phyloP scores from a whole-genome alignment of 2,797 vertebrate species.

The Arctocebus calabarensis region DNA sequence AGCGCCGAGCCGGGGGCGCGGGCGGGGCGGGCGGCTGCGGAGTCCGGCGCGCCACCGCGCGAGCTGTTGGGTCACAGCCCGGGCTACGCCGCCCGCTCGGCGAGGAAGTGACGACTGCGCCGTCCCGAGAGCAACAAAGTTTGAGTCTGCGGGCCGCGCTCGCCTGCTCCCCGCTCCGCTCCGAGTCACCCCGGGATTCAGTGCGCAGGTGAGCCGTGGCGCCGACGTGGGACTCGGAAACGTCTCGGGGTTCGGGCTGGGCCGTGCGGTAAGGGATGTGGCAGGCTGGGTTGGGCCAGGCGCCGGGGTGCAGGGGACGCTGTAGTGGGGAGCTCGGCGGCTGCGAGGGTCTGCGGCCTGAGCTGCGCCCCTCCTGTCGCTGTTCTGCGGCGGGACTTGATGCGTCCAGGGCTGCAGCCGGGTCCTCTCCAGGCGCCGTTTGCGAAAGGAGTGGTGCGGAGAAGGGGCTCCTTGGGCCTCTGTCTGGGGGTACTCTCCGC shows the following conservation, averaged over 20 bases:
- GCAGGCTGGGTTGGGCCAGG: neutral
- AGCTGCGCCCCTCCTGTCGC: neutral
- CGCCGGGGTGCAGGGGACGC: neutral
- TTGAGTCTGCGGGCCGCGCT: constrained; percentile 78
- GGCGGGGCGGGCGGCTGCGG: constrained; percentile 50
- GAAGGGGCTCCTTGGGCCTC: neutral
- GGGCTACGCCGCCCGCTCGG: constrained; percentile 82
- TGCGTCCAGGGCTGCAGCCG: neutral
- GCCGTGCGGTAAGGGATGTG: neutral
- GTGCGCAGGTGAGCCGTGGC: constrained; percentile 81
- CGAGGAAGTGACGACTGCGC: constrained; percentile 93
- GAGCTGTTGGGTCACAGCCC: constrained; percentile 80
- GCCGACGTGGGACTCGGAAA: neutral
- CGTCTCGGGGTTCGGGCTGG: neutral
- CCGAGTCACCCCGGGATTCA: neutral
- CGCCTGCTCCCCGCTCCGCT: neutral
- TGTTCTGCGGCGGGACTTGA: neutral
- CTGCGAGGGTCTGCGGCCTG: too few species aligned
- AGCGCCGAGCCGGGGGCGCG: constrained; percentile 26
- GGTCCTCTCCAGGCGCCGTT: neutral
- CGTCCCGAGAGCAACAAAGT: constrained; percentile 89
- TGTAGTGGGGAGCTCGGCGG: neutral
- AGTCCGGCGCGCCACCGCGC: constrained; percentile 78
- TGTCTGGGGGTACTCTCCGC: neutral
- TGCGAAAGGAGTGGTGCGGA: neutral